A percentile compares a stretch with the other conserved stretches of the same genome.
Evolutionary conservation across 2,888 invertebrate genomes (phyloP).

Genomic region (Cheilosia vernalis): DNA sequence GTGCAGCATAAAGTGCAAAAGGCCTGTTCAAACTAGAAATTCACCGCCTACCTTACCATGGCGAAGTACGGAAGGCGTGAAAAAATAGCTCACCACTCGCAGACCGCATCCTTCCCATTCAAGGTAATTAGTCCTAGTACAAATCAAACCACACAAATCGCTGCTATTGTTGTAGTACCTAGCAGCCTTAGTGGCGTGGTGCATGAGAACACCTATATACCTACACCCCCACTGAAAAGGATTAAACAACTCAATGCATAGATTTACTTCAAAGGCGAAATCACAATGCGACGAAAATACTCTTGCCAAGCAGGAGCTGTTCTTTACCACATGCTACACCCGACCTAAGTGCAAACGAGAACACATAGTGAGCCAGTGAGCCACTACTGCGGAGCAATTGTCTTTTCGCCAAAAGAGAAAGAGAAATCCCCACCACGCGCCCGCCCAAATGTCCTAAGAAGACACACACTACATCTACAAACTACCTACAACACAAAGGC

Average conservation of each 20-base stretch:
- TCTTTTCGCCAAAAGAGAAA: constrained; percentile 64
- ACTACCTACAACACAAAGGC: constrained; percentile 63
- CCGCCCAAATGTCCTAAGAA: constrained; percentile 31
- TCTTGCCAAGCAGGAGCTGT: constrained; percentile 53
- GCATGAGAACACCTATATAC: not conserved
- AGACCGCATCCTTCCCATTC: constrained; percentile 15
- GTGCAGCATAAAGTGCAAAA: not conserved
- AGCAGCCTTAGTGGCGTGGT: not conserved
- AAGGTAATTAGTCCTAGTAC: constrained; percentile 37
- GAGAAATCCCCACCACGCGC: constrained; percentile 1
- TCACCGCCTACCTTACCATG: not conserved
- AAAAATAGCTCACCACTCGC: constrained; percentile 16
- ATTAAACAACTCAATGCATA: constrained; percentile 72
- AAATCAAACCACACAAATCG: constrained; percentile 42
- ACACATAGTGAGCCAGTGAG: constrained; percentile 38
- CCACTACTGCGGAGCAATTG: constrained; percentile 57
- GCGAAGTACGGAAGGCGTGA: not conserved
- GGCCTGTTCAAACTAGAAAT: constrained; percentile 16
- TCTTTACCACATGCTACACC: constrained; percentile 4
- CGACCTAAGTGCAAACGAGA: constrained; percentile 55
- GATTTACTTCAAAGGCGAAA: constrained; percentile 67
- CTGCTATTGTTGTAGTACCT: not conserved
- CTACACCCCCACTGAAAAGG: constrained; percentile 22
- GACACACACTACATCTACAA: constrained; percentile 51
- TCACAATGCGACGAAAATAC: constrained; percentile 71